A percentile compares a stretch with the other conserved stretches of the same genome.
Conservation (phyloP, 2,888 invertebrate genomes). For the Elegia similella region DNA sequence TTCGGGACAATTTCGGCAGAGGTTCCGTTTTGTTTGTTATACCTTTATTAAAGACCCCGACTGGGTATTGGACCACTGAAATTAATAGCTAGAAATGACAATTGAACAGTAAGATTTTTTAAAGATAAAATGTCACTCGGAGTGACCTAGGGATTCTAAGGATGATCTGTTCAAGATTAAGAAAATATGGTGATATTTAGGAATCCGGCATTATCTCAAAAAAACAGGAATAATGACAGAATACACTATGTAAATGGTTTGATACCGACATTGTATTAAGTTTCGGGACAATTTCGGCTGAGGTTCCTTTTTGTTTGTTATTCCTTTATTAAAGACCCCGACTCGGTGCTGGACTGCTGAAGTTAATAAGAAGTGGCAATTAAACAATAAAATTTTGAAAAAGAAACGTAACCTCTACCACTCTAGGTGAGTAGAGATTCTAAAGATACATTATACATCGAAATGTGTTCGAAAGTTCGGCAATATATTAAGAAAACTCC, state of each 20-base stretch:
- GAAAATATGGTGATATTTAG: too few species aligned
- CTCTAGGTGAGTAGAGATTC: too few species aligned
- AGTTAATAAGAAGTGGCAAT: neutral
- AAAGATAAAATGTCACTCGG: too few species aligned
- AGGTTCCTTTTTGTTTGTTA: slow-evolving; percentile 15
- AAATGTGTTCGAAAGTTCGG: too few species aligned
- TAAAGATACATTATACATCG: too few species aligned
- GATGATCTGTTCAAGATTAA: too few species aligned
- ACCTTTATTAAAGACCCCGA: slow-evolving; percentile 11
- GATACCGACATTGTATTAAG: slow-evolving; percentile 9
- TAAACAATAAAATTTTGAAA: neutral
- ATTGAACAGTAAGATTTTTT: neutral
- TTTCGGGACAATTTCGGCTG: slow-evolving; percentile 6
- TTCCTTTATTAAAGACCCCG: slow-evolving; percentile 12
- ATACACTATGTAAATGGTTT: slow-evolving; percentile 14
- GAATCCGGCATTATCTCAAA: neutral
- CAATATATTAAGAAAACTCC: too few species aligned
- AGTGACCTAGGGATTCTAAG: too few species aligned
- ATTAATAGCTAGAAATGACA: neutral
- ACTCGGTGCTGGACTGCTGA: neutral
- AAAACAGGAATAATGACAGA: slow-evolving; percentile 8
- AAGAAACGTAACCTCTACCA: too few species aligned
- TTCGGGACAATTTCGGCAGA: slow-evolving; percentile 6
- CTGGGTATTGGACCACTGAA: slow-evolving; percentile 3
- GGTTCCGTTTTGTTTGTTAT: slow-evolving; percentile 16